Evolutionary conservation across 1,140 invertebrate genomes (phyloP).

Genomic region (Phthorimaea operculella): DNA sequence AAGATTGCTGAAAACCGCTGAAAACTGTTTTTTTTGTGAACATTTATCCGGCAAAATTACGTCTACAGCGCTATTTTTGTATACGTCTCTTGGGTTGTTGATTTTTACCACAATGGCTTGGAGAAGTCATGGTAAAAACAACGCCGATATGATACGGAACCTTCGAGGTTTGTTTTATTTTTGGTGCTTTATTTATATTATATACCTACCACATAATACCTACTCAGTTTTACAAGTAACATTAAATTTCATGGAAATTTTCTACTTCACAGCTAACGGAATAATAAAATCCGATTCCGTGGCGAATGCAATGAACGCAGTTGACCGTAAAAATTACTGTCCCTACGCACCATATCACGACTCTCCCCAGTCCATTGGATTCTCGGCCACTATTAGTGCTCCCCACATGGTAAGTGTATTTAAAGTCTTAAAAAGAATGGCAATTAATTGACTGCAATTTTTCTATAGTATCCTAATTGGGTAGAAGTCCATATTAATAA

Average conservation of each 20-base stretch:
- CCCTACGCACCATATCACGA: conserved; percentile 86
- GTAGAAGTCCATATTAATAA: too few relatives aligned
- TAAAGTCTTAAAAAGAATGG: too few relatives aligned
- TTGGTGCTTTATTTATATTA: conserved; percentile 10
- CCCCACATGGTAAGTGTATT: conserved; percentile 90
- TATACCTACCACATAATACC: background rate
- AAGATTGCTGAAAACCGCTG: too few relatives aligned
- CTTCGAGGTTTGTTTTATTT: conserved; percentile 73
- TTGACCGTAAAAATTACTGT: conserved; percentile 88
- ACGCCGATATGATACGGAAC: conserved; percentile 86
- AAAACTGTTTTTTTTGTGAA: too few relatives aligned
- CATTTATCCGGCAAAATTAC: background rate
- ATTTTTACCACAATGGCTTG: conserved; percentile 71
- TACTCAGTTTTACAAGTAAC: conserved; percentile 2
- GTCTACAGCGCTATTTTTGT: background rate
- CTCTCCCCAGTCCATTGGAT: conserved; percentile 89
- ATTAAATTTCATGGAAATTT: background rate
- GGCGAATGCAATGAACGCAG: conserved; percentile 83
- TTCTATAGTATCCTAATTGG: too few relatives aligned
- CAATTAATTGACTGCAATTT: too few relatives aligned
- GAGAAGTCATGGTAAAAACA: conserved; percentile 85
- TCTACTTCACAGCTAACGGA: conserved; percentile 77
- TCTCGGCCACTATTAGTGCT: conserved; percentile 94
- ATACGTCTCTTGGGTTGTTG: background rate
- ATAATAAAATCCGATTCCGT: conserved; percentile 86